A percentile compares a stretch with the other conserved stretches of the same genome.
Evolutionary conservation across 53 echinoderm and acorn worm genomes (phyloP).

Genomic region (Mesocentrotus franciscanus): DNA sequence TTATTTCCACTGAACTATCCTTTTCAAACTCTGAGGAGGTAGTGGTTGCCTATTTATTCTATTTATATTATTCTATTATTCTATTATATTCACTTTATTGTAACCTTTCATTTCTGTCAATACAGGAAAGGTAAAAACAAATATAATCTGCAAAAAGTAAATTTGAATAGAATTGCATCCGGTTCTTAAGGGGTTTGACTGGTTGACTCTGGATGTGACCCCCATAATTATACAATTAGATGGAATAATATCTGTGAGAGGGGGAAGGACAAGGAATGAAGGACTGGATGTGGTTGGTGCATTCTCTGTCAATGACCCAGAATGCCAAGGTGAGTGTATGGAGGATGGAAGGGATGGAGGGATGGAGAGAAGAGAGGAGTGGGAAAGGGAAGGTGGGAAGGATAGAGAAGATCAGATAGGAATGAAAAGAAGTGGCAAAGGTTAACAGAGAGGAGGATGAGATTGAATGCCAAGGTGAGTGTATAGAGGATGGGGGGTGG

Average conservation of each 20-base stretch:
- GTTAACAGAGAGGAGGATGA: no score
- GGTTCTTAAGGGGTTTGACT: slow-evolving; percentile 12
- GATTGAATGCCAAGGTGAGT: no score
- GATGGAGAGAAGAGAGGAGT: not conserved
- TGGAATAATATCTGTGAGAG: not conserved
- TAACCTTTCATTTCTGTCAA: slow-evolving; percentile 18
- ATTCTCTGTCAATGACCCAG: slow-evolving; percentile 4
- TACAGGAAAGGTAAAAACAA: not conserved
- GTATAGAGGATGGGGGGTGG: no score
- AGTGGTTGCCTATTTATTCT: not conserved
- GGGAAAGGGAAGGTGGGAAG: not conserved
- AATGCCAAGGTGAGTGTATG: not conserved
- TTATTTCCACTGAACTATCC: not conserved
- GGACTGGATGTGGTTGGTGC: not conserved
- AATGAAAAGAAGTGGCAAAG: not conserved
- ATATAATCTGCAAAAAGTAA: not conserved
- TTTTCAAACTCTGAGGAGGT: not conserved
- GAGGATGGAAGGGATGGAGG: not conserved
- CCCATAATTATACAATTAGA: slow-evolving; percentile 35
- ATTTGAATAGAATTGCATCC: not conserved
- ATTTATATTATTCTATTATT: not conserved
- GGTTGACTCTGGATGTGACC: slow-evolving; percentile 14
- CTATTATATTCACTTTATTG: not conserved
- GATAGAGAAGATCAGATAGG: not conserved
- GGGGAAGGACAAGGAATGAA: not conserved